Evolutionary conservation across 1,140 invertebrate species (phyloP).

Genomic region (Littorina saxatilis): DNA sequence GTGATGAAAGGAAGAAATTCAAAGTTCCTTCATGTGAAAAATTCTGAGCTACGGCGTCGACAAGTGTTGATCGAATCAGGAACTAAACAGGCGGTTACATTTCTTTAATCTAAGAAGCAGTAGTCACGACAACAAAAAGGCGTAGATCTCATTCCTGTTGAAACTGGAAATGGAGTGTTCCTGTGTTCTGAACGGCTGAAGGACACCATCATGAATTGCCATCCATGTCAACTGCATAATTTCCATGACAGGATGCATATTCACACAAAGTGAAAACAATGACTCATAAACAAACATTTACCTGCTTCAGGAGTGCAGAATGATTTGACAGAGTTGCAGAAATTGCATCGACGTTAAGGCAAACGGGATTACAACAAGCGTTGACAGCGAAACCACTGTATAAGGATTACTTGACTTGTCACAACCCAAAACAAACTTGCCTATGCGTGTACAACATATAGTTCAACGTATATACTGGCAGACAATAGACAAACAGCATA

Average conservation of each 20-base stretch:
- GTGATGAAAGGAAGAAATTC: too few species aligned
- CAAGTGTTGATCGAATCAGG: too few species aligned
- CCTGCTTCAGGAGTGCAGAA: background rate
- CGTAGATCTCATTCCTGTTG: too few species aligned
- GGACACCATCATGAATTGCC: too few species aligned
- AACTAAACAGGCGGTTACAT: too few species aligned
- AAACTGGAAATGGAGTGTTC: too few species aligned
- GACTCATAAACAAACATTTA: background rate
- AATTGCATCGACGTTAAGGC: background rate
- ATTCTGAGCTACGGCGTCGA: too few species aligned
- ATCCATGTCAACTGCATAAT: too few species aligned
- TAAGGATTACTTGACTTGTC: background rate
- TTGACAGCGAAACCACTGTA: slow-evolving; percentile 13
- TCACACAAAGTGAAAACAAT: background rate
- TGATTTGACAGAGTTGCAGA: background rate
- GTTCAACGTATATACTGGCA: background rate
- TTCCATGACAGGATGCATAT: background rate
- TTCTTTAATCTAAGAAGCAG: too few species aligned
- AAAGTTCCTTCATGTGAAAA: too few species aligned
- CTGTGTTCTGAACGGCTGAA: too few species aligned
- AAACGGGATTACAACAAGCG: slow-evolving; percentile 1
- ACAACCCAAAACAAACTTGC: slow-evolving; percentile 7
- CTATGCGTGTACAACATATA: background rate
- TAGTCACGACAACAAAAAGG: too few species aligned
- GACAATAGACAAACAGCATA: background rate